Evolutionary conservation across 2,797 vertebrate species (phyloP).

Genomic region (Catostomus latipinnis): DNA sequence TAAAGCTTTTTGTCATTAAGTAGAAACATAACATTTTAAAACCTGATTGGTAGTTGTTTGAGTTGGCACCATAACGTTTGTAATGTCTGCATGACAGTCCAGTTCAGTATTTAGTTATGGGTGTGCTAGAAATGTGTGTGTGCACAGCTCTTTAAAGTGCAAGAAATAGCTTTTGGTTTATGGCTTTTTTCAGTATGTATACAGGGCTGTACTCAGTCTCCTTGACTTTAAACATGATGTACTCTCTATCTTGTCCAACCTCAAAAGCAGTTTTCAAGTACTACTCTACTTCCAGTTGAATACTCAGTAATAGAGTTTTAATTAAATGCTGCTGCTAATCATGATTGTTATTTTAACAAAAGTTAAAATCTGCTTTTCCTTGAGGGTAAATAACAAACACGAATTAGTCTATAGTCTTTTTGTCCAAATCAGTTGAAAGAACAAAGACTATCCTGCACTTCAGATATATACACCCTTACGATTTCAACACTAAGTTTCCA

Average conservation of each 20-base stretch:
- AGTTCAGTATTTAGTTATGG: slow-evolving; percentile 60
- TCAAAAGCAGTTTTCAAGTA: slow-evolving; percentile 8
- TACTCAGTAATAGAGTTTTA: neutral
- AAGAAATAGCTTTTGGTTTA: slow-evolving; percentile 31
- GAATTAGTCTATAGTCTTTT: neutral
- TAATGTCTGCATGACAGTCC: slow-evolving; percentile 40
- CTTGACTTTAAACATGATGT: slow-evolving; percentile 24
- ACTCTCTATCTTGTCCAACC: slow-evolving; percentile 15
- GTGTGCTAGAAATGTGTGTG: slow-evolving; percentile 51
- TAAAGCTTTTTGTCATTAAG: slow-evolving; percentile 40
- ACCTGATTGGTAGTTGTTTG: slow-evolving; percentile 34
- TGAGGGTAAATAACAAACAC: neutral
- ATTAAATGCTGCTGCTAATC: neutral
- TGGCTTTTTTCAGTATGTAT: slow-evolving; percentile 27
- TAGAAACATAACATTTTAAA: slow-evolving; percentile 19
- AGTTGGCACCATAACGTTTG: slow-evolving; percentile 38
- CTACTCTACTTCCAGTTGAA: neutral
- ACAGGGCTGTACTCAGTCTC: slow-evolving; percentile 20
- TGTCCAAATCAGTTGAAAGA: slow-evolving; percentile 8
- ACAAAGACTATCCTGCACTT: slow-evolving; percentile 23
- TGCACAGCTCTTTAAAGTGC: slow-evolving; percentile 46
- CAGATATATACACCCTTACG: slow-evolving; percentile 29
- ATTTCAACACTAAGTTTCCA: slow-evolving; percentile 28
- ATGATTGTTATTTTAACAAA: neutral
- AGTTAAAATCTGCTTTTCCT: neutral